Conservation (phyloP, 1,140 invertebrate genomes). For the Magallana gigas region DNA sequence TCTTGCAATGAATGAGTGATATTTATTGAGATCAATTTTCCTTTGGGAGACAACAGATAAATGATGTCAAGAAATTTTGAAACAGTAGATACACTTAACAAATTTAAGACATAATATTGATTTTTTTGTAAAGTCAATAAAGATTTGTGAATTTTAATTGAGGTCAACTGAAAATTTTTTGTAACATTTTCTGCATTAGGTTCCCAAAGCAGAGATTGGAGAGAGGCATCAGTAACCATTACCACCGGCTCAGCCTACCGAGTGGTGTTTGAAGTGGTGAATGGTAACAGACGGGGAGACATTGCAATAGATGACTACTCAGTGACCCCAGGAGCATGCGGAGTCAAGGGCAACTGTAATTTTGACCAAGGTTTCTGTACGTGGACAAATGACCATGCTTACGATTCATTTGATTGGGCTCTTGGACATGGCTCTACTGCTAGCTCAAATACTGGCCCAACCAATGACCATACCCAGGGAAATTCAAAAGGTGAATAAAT, state of each 20-base stretch:
- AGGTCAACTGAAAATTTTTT: no score
- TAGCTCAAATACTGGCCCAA: constrained; percentile 67
- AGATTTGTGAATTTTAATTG: no score
- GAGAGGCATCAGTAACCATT: constrained; percentile 60
- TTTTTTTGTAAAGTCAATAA: no score
- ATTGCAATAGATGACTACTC: constrained; percentile 78
- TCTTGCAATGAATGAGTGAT: no score
- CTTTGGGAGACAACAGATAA: no score
- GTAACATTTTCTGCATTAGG: constrained; percentile 52
- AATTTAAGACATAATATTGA: no score
- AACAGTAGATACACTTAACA: no score
- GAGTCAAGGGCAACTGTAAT: constrained; percentile 66
- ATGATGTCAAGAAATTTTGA: no score
- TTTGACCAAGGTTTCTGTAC: constrained; percentile 72
- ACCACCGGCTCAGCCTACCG: constrained; percentile 37
- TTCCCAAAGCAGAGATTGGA: constrained; percentile 74
- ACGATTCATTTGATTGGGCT: constrained; percentile 74
- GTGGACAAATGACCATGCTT: constrained; percentile 66
- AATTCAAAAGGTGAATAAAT: constrained; percentile 43
- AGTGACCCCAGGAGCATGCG: constrained; percentile 64
- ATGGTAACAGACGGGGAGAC: constrained; percentile 67
- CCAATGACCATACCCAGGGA: constrained; percentile 67
- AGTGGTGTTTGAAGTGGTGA: constrained; percentile 70
- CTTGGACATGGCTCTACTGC: constrained; percentile 62
- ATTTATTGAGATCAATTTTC: no score